Evolutionary conservation across 2,113 vertebrate genomes (phyloP).

Genomic region (Cisticola juncidis): DNA sequence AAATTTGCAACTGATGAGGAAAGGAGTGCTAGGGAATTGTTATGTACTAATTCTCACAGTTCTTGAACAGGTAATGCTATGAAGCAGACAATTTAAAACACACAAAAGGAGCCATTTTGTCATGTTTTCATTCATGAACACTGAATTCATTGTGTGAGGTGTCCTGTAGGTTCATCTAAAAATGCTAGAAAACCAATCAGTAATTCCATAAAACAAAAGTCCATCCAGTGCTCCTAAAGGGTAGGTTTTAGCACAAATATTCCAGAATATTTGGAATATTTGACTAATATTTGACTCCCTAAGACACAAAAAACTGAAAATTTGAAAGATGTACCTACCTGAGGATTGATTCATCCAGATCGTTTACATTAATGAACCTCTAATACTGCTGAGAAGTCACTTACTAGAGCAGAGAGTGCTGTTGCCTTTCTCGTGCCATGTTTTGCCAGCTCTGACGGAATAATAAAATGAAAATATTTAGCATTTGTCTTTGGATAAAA

Average conservation of each 20-base stretch:
- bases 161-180: background rate
- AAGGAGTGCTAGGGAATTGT: background rate
- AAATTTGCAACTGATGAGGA: background rate
- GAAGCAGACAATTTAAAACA: background rate
- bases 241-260: background rate
- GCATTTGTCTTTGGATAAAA: background rate
- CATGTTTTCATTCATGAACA: background rate
- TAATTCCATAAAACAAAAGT: background rate
- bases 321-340: background rate
- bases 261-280: too few relatives aligned
- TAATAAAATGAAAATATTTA: background rate
- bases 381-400: background rate
- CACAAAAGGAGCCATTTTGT: background rate
- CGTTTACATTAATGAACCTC: background rate
- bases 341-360: background rate
- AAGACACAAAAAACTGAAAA: background rate
- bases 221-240: background rate
- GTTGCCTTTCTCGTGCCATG: background rate
- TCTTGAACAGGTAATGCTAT: background rate
- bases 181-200: background rate
- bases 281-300: too few relatives aligned
- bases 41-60: background rate
- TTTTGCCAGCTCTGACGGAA: background rate
- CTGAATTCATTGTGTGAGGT: background rate
- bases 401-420: background rate